Evolutionary conservation across 2,113 vertebrate species (phyloP).

Genomic region (Aegithalos caudatus): DNA sequence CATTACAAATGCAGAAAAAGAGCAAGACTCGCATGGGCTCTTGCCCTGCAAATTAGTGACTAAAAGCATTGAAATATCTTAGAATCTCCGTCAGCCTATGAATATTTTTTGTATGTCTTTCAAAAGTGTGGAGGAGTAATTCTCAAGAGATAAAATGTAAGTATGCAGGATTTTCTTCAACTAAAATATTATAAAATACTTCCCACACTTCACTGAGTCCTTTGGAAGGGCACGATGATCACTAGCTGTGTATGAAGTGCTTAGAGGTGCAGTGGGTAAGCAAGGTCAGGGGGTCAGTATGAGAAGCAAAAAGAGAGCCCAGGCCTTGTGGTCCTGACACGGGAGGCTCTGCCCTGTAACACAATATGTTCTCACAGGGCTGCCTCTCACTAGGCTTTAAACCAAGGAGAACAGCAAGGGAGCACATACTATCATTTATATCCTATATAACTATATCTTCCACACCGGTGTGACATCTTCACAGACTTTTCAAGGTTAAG

Average conservation of each 20-base stretch:
- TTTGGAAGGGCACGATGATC: background rate
- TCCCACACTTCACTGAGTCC: background rate
- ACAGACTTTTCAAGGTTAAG: background rate
- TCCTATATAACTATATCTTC: background rate
- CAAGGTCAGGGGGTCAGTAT: background rate
- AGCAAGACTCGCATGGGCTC: background rate
- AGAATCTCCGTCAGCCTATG: background rate
- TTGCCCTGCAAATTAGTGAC: background rate
- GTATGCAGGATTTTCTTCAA: background rate
- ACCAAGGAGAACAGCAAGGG: background rate
- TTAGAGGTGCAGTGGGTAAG: background rate
- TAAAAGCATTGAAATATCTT: background rate
- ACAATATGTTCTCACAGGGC: background rate
- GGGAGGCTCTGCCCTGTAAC: background rate
- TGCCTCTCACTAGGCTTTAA: background rate
- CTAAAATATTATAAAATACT: background rate
- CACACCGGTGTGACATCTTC: background rate
- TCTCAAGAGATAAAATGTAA: background rate
- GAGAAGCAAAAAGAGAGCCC: background rate
- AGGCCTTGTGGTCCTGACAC: background rate
- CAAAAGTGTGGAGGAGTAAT: background rate
- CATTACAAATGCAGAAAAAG: background rate
- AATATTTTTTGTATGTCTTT: constrained; percentile 9
- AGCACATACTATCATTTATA: background rate
- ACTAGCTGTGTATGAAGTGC: background rate